Percentiles rank a stretch among this genome's conserved stretches.
Conservation (phyloP, 92 coral and sea anemone species). For the Epizoanthus stellaris region DNA sequence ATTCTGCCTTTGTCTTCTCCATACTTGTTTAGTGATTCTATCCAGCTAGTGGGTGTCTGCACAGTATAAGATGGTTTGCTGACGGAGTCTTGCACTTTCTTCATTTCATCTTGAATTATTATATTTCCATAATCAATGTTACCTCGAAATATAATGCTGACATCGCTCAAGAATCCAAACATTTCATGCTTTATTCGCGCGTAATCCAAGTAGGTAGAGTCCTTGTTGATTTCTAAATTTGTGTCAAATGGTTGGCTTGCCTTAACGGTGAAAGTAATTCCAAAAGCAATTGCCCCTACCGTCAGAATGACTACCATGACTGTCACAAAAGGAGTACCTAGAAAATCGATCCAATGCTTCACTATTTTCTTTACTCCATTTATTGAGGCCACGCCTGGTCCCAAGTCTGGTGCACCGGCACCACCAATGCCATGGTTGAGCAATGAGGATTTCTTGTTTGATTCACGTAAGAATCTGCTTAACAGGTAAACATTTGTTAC, state of each 20-base stretch:
- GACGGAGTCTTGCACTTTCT: conserved; percentile 7
- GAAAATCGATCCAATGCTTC: neutral
- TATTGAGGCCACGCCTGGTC: neutral
- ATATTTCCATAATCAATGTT: conserved; percentile 25
- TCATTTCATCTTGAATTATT: conserved; percentile 29
- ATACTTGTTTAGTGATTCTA: conserved; percentile 18
- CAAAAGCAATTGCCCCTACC: neutral
- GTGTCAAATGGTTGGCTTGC: conserved; percentile 30
- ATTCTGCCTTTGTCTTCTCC: neutral
- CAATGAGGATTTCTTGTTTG: neutral
- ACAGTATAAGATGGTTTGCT: conserved; percentile 36
- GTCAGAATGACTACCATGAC: neutral
- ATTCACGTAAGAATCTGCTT: neutral
- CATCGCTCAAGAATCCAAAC: conserved; percentile 42
- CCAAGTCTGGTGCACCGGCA: neutral
- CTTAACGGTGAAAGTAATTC: neutral
- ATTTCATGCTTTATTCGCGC: conserved; percentile 25
- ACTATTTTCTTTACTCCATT: neutral
- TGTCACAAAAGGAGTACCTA: neutral
- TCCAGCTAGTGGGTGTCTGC: conserved; percentile 38
- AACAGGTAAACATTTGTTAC: neutral
- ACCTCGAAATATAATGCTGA: conserved; percentile 40
- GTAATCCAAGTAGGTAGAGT: conserved; percentile 23
- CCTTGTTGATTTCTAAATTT: conserved; percentile 25
- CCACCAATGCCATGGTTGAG: neutral